Conservation (phyloP, 2,113 vertebrate genomes). For the Alces alces region DNA sequence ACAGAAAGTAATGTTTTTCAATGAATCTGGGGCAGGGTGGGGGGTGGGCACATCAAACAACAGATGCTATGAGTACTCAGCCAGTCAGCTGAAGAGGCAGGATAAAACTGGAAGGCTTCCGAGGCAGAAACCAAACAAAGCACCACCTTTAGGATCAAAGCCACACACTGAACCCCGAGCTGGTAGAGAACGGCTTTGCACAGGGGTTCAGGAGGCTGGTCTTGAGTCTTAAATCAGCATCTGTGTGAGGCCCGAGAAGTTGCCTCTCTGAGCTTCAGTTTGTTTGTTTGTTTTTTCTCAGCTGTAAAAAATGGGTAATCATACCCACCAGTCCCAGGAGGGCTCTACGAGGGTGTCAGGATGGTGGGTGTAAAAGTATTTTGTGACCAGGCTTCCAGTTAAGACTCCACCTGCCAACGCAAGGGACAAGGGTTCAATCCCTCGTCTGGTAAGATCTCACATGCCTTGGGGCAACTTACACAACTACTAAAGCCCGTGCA, state of each 20-base stretch:
- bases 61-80: background rate
- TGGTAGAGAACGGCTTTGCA: accelerated
- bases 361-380: background rate
- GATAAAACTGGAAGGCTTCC: background rate
- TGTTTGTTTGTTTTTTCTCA: background rate
- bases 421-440: background rate
- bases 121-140: background rate
- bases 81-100: background rate
- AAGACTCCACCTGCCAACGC: background rate
- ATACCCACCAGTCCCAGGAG: background rate
- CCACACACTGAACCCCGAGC: background rate
- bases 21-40: background rate
- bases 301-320: background rate
- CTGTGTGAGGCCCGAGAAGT: background rate
- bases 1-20: conserved; percentile 12
- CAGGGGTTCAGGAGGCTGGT: background rate
- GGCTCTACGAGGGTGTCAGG: background rate
- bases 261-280: background rate
- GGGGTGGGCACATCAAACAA: background rate
- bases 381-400: background rate
- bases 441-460: background rate
- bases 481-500: background rate
- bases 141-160: background rate
- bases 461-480: background rate
- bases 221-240: background rate